Evolutionary conservation across 2,888 invertebrate species (phyloP).

Genomic region (Chouioia cunea): DNA sequence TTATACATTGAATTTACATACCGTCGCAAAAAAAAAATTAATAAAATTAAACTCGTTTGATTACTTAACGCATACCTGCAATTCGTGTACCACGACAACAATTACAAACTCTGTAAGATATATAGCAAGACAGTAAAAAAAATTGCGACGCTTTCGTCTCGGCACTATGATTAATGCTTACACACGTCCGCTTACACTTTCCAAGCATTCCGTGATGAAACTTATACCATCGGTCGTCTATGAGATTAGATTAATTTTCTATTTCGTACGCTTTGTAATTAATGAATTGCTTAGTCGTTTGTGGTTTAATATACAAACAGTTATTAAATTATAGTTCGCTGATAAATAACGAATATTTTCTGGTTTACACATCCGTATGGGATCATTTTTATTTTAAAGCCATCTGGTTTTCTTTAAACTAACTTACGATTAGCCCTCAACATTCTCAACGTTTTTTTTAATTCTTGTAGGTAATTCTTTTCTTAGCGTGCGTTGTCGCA

Average conservation of each 20-base stretch:
- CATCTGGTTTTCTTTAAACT: too few species aligned
- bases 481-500: slow-evolving; percentile 55
- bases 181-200: too few species aligned
- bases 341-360: too few species aligned
- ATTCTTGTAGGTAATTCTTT: slow-evolving; percentile 53
- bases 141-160: not conserved
- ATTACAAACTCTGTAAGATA: slow-evolving; percentile 10
- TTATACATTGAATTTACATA: slow-evolving; percentile 2
- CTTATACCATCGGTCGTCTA: not conserved
- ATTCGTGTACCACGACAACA: slow-evolving; percentile 22
- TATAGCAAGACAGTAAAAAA: slow-evolving; percentile 7
- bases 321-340: too few species aligned
- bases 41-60: not conserved
- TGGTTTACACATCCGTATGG: too few species aligned
- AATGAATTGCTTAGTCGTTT: too few species aligned
- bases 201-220: too few species aligned
- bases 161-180: not conserved
- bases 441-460: slow-evolving; percentile 5
- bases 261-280: too few species aligned
- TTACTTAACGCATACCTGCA: slow-evolving; percentile 19
- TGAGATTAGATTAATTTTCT: not conserved
- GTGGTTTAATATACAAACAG: too few species aligned
- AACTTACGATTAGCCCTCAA: too few species aligned
- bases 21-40: not conserved
- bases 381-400: too few species aligned